phyloP scores from a whole-genome alignment of 2,113 vertebrate genomes.

The Perccottus glenii region DNA sequence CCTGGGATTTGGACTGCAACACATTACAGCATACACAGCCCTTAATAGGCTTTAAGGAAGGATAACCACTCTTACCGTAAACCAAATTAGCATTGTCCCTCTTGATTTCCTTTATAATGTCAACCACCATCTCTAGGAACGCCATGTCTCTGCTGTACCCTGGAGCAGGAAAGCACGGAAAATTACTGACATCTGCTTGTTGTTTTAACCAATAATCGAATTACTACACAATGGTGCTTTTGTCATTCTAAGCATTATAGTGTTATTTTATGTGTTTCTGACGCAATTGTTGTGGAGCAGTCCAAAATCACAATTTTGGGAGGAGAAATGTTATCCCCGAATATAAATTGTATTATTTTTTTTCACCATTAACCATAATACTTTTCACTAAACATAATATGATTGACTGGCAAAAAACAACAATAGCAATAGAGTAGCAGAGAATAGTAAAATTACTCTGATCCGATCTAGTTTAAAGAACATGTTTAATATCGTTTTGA shows the following conservation, averaged over 20 bases:
- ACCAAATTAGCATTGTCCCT: constrained; percentile 85
- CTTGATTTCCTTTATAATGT: constrained; percentile 92
- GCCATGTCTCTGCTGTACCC: constrained; percentile 93
- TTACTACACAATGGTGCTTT: constrained; percentile 4
- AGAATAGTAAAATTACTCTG: too few species aligned
- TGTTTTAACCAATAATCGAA: background rate
- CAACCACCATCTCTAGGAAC: constrained; percentile 91
- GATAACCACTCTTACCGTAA: constrained; percentile 82
- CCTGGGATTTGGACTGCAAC: background rate
- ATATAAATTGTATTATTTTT: too few species aligned
- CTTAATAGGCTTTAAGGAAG: background rate
- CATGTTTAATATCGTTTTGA: too few species aligned
- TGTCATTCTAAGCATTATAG: background rate
- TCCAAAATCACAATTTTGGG: background rate
- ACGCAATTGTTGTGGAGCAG: background rate
- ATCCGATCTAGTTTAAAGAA: too few species aligned
- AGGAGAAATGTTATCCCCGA: background rate
- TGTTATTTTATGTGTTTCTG: background rate
- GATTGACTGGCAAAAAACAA: too few species aligned
- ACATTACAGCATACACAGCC: too few species aligned
- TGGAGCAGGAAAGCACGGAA: constrained; percentile 40
- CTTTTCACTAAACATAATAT: too few species aligned
- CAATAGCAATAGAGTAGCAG: too few species aligned
- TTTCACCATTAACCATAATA: too few species aligned
- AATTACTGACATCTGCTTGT: constrained; percentile 2